Conservation (phyloP, 2,797 vertebrate genomes). For the Myotis planiceps region DNA sequence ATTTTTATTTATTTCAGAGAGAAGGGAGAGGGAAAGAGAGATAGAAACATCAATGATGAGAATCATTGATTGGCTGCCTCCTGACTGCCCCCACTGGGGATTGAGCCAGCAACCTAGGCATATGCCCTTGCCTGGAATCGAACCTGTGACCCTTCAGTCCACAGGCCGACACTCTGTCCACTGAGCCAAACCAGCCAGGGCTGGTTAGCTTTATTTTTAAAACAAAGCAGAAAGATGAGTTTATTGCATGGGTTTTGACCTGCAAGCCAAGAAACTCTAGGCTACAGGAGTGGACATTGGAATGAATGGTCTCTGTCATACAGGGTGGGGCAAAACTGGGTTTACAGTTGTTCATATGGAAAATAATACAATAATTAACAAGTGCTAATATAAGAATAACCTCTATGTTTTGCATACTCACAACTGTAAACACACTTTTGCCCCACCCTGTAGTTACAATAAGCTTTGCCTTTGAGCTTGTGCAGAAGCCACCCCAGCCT, state of each 20-base stretch:
- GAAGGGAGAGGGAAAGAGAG: too few relatives aligned
- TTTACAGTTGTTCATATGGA: background rate
- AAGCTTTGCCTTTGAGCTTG: background rate
- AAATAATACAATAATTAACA: background rate
- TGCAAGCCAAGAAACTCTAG: background rate
- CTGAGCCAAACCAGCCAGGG: too few relatives aligned
- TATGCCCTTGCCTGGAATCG: too few relatives aligned
- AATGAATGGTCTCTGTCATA: background rate
- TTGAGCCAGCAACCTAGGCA: too few relatives aligned
- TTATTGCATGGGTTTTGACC: background rate
- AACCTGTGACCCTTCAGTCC: too few relatives aligned
- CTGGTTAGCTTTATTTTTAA: background rate
- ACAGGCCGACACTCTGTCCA: too few relatives aligned
- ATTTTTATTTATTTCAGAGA: too few relatives aligned
- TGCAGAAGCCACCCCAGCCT: background rate
- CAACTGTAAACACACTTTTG: background rate
- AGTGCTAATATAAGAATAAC: background rate
- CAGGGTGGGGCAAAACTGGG: background rate
- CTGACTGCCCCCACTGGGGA: too few relatives aligned
- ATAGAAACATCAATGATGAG: too few relatives aligned
- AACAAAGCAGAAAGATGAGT: background rate
- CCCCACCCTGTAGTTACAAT: background rate
- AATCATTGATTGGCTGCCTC: too few relatives aligned
- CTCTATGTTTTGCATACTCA: background rate
- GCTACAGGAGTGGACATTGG: background rate